Evolutionary conservation across 2,888 invertebrate species (phyloP), one percentile per base, ranked within the genome.

Genomic region (Oxyscelio sp.): DNA sequence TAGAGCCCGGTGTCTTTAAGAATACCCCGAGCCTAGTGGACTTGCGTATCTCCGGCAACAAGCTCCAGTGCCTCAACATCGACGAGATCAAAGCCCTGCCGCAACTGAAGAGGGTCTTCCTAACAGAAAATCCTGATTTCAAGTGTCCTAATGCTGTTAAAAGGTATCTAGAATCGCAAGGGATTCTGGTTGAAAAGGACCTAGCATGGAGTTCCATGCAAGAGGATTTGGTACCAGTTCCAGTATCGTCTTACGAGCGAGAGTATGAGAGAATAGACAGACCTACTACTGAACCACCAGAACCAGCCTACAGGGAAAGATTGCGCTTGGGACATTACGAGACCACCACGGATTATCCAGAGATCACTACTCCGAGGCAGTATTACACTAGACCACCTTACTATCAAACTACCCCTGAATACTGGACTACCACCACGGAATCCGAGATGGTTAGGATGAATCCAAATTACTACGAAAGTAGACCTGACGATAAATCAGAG

Each of bases 21-120:
- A 90, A 90, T 59, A 27, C 91, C 2, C 91, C 91, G 2, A 85
- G 77, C 11, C 88, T 94, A 31, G 89, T 91, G 0, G 94, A 94
- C 21, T 58, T 94, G 1, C 87, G 94, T 11, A 78, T 94, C 9
- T 92, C 94, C 0, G 94, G 93, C 6, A 94, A 94, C 81, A 88
- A 80, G n/a, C 80, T 94, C 3, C 83, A 89, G 43, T 94, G 94
- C 22, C 43, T 93, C 13, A 92, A 92, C 34, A 48, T 92, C 2
- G 85, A 88, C 2, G 91, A 87, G 0, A 85, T 94, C 85, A 79
- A 91, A 4, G 70, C 85, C 0, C 45, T 94, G 9, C 40, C 15
- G 1, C 85, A 88, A 17, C 85, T 94, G 8, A 89, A 87, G 45
- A 78, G 91, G 21, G 89, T 94, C 1, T 91, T 91, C 43, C 27